phyloP scores from a whole-genome alignment of 1,140 invertebrate species.

The Halotydeus destructor region DNA sequence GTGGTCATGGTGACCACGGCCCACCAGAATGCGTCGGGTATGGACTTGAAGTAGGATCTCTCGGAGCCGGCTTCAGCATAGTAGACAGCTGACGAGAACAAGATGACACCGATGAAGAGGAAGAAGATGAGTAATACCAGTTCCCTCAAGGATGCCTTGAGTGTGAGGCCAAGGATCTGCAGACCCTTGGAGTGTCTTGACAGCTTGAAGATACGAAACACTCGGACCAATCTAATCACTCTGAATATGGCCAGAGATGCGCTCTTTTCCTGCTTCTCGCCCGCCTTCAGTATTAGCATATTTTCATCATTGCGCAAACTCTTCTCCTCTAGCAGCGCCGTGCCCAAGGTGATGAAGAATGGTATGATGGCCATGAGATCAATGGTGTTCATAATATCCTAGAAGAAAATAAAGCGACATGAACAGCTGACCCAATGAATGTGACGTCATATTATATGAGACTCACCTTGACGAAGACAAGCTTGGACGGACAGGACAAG shows the following conservation, averaged over 20 bases:
- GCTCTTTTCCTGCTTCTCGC: constrained; percentile 41
- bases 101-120: constrained; percentile 92
- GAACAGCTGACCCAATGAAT: too few relatives aligned
- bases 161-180: constrained; percentile 89
- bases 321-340: constrained; percentile 83
- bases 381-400: constrained; percentile 98
- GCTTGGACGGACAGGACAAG: constrained; percentile 90
- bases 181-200: constrained; percentile 91
- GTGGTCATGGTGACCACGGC: constrained; percentile 97
- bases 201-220: constrained; percentile 96
- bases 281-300: neutral
- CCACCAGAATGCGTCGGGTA: constrained; percentile 98
- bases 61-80: constrained; percentile 92
- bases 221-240: constrained; percentile 88
- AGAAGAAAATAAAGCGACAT: too few relatives aligned
- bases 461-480: constrained; percentile 66
- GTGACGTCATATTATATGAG: too few relatives aligned
- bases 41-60: constrained; percentile 89
- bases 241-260: constrained; percentile 93
- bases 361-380: constrained; percentile 99
- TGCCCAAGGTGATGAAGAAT: constrained; percentile 96
- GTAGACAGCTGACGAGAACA: constrained; percentile 94
- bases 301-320: constrained; percentile 2
- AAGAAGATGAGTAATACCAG: constrained; percentile 99
- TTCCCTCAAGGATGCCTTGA: constrained; percentile 98